Evolutionary conservation across 35 echinoderm and acorn worm genomes (phyloP), one percentile per base, ranked within the genome.

Genomic region (Patiria miniata): DNA sequence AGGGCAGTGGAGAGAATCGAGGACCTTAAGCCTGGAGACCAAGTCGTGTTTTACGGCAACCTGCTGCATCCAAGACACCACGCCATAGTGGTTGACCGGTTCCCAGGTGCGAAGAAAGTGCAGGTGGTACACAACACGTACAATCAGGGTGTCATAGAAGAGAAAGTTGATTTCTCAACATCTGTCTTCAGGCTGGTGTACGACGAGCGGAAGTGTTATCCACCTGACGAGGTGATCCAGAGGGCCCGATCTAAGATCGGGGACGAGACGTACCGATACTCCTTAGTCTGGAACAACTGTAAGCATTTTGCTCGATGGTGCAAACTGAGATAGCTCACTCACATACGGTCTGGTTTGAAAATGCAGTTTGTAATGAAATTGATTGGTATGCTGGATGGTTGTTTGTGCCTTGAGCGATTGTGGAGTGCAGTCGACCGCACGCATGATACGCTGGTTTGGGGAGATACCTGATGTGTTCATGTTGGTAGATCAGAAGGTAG

Each of bases 131-230:
- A 81, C 4, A 84, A 54, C 39, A 90, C 88, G 39, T 84, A 90
- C 42, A 8, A 90, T n/a, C 77, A 84, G 7, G 88, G 88, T 78
- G 68, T 90, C 1, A 51, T 84, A 6, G 88, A 90, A 77, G 88
- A 90, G 39, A 17, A 68, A 40, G 17, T 84, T 0, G 8, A 39
- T 21, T 87, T 69, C 61, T 32, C 39, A 34, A 40, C 19, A n/a
- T 61, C 34, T 3, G 47, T 78, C 16, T 90, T 14, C 42, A 83
- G 22, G 34, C 39, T 84, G 22, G n/a, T 17, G 17, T 53, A 79
- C 28, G 32, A 79, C 36, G 39, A 52, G 0, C 51, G 53, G 18
- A n/a, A 26, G 12, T 29, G 26, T 21, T 39, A 53, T 34, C 60
- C 76, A 5, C 5, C 81, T 0, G 40, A 90, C 4, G 52, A 12